Conservation (phyloP, 2,888 invertebrate species). For the Prosopocoilus inquinatus region DNA sequence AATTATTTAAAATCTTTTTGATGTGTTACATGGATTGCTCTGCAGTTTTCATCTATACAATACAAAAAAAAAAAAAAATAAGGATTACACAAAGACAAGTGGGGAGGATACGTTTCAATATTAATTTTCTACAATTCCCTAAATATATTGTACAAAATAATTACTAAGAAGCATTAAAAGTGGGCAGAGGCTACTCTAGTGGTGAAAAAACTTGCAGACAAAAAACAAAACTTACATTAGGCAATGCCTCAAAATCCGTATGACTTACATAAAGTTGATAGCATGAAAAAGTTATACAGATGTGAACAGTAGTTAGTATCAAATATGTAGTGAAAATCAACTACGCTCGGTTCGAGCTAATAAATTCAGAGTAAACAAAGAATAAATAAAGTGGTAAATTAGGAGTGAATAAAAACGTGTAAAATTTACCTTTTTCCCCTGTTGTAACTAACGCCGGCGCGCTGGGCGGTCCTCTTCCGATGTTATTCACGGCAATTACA, state of each 20-base stretch:
- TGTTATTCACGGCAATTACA: conserved; percentile 92
- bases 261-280: conserved; percentile 34
- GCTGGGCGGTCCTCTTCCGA: conserved; percentile 89
- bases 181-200: conserved; percentile 32
- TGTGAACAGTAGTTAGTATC: conserved; percentile 10
- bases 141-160: background rate
- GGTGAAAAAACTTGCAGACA: conserved; percentile 38
- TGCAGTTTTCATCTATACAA: too few species aligned
- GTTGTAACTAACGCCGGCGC: conserved; percentile 89
- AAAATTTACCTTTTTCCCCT: conserved; percentile 84
- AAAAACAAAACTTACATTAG: conserved; percentile 46
- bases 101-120: too few species aligned
- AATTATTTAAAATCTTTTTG: too few species aligned
- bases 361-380: background rate
- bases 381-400: background rate
- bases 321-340: background rate
- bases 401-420: background rate
- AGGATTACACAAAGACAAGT: too few species aligned
- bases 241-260: conserved; percentile 40
- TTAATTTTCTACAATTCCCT: too few species aligned
- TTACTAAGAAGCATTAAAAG: conserved; percentile 11
- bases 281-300: conserved; percentile 38
- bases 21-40: too few species aligned
- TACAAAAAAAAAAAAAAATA: too few species aligned
- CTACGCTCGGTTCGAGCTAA: background rate